Evolutionary conservation across 2,888 invertebrate genomes (phyloP), one percentile per base, ranked within the genome.

Genomic region (Hoplodrina blanda): DNA sequence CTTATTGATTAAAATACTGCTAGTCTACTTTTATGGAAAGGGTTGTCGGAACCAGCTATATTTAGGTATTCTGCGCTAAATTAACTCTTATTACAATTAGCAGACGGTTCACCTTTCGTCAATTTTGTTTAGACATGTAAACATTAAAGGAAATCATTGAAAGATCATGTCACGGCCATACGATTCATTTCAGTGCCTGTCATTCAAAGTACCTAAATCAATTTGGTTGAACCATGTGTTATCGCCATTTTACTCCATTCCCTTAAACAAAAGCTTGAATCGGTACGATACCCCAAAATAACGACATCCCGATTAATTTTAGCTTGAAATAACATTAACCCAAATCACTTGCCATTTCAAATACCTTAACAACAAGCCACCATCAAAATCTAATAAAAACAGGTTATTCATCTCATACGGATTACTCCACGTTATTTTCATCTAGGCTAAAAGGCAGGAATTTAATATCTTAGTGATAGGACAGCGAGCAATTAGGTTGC

Each of bases 401-500:
- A 30, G 30, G 15, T 56, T 57, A 57, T 53, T 50, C 15, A 3
- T 44, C 30, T 57, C 52, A 7, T 25, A 53, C 19, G 37, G 66
- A 73, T 60, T 50, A 19, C 53, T 57, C 13, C 59, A 46, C 41
- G 52, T 15, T 76, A 84, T 71, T 84, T 67, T 57, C 79, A 78
- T 72, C 54, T 55, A 37, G 62, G 63, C 66, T 70, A 33, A 62
- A 75, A 78, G 71, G 25, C 57, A 78, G 67, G 84, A 82, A 82
- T 82, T 79, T 84, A 82, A 82, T 82, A 84, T 63, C 68, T 56
- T 17, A 44, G 53, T 69, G 33, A 78, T 64, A 59, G 64, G 61
- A 57, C 64, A 64, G 33, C 56, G 25, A 64, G 79, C 75, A 84
- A 82, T 84, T 73, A 75, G 64, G 61, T 69, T 63, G 69, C 73